Conservation (phyloP, 2,113 vertebrate species). For the Mormoops blainvillei region DNA sequence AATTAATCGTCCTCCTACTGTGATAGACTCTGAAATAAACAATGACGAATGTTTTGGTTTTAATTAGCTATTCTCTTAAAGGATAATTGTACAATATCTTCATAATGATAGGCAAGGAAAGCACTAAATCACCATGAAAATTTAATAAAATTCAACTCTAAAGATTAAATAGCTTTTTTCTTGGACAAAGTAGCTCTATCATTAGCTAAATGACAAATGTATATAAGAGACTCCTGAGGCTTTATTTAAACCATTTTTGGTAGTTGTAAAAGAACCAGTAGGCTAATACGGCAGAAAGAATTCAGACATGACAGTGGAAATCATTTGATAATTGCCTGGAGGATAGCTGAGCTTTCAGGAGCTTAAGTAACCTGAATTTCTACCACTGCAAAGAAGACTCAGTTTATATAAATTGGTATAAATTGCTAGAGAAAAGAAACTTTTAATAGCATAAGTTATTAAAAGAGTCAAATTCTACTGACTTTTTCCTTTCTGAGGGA, state of each 20-base stretch:
- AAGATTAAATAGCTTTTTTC: constrained; percentile 6
- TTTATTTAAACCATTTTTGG: neutral
- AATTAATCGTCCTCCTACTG: constrained; percentile 86
- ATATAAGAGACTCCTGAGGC: neutral
- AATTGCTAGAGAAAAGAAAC: neutral
- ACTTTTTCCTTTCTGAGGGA: neutral
- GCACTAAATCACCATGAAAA: neutral
- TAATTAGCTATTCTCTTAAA: neutral
- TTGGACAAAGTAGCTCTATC: neutral
- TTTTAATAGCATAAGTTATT: neutral
- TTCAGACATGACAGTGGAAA: neutral
- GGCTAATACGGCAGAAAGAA: neutral
- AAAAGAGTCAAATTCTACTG: neutral
- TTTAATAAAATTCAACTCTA: constrained; percentile 3
- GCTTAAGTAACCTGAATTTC: neutral
- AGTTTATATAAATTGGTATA: neutral
- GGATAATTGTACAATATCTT: neutral
- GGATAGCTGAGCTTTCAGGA: neutral
- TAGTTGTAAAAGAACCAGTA: neutral
- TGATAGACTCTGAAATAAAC: constrained; percentile 82
- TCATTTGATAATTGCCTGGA: neutral
- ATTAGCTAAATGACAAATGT: neutral
- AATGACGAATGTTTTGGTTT: neutral
- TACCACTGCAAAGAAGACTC: neutral
- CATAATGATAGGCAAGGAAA: neutral